Base-by-base conservation (phyloP, 2,797 vertebrate species). In the Zalophus californianus region DNA sequence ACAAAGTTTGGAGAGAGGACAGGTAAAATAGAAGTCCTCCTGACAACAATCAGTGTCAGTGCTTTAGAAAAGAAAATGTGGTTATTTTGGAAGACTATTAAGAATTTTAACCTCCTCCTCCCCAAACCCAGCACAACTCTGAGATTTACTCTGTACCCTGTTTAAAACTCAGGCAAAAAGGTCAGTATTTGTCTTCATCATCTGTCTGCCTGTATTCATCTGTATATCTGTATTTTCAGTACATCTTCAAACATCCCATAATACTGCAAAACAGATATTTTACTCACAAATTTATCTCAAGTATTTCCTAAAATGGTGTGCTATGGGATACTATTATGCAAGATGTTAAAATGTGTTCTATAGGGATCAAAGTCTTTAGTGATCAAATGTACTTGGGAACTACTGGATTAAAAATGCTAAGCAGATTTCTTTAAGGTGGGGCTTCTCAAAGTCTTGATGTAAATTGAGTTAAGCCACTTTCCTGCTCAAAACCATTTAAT, bases 391-490 rank as follows among this genome's bases (percentile, higher is more conserved):
- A 21, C 58, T 94, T 94, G 35, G 70, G 13, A 97, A 87, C 35
- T 93, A 73, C 32, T 93, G 7, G 64, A 90, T 87, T 97, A 93
- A 97, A 96, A 94, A 60, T 91, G 62, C 23, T 96, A 96, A 97
- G 41, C 41, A 92, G 86, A 93, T 79, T 96, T 97, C 16, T 90
- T 94, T 50, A 96, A 90, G 64, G 58, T 29, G 5, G 5, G 6
- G 95, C 25, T 77, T 84, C 44, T 95, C 66, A 95, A 94, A 85
- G 8, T 86, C 54, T 84, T 72, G 38, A 92, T 64, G 3, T 92
- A 92, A 90, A 84, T 94, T 54, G 48, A 92, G 64, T 78, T 79
- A 92, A 94, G 35, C 12, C 73, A 95, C 14, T 96, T 96, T 90
- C 54, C 48, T 92, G 20, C 11, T 79, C 35, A 92, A 97, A 97